These are phyloP conservation scores for Panopea generosa DNA, from an alignment of 2,888 invertebrate genomes.

Conservation along the genomic window DNA sequence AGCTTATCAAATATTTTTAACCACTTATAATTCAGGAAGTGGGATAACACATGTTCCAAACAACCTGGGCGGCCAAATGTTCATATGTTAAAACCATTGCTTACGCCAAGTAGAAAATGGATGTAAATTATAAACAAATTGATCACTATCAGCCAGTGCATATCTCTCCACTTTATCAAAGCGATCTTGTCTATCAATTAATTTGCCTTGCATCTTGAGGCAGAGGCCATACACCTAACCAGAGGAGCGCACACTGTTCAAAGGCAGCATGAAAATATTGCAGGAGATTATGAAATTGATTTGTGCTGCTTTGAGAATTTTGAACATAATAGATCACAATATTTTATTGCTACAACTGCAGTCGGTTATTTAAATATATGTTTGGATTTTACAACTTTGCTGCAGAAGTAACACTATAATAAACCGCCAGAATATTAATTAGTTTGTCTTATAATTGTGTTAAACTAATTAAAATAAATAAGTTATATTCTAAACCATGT, in stretches of 20 bases:
- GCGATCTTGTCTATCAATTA: conserved; percentile 62
- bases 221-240: conserved; percentile 6
- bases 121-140: conserved; percentile 66
- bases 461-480: no score
- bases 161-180: conserved; percentile 54
- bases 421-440: no score
- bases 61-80: conserved; percentile 18
- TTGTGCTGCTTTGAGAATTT: background rate
- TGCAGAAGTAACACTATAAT: no score
- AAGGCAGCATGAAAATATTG: background rate
- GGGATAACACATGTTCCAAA: conserved; percentile 25
- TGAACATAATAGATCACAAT: no score
- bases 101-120: conserved; percentile 55
- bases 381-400: no score
- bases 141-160: conserved; percentile 59
- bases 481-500: no score
- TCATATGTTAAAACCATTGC: conserved; percentile 60
- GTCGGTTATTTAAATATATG: no score
- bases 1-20: background rate
- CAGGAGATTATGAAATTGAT: background rate
- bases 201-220: conserved; percentile 38
- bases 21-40: conserved; percentile 8
- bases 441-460: no score
- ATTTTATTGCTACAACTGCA: no score
- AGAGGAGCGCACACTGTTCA: conserved; percentile 1